A percentile compares a stretch with the other conserved stretches of the same genome.
These are phyloP conservation scores for Darwinula stevensoni DNA, from an alignment of 2,888 invertebrate species.

Conservation along the genomic window DNA sequence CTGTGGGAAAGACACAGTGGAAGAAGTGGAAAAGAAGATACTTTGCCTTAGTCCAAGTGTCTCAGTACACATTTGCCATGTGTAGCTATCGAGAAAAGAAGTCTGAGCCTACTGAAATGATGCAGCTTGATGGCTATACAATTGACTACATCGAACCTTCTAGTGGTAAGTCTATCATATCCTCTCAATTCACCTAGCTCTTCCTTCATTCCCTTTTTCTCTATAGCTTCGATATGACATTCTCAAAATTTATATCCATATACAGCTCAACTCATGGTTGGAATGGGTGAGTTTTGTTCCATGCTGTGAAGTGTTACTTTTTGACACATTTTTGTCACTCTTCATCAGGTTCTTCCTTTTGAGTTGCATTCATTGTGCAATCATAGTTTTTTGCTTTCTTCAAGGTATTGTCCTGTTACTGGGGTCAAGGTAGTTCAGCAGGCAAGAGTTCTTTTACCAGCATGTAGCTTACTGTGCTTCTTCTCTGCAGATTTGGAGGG, in stretches of 20 bases:
- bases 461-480: too few relatives aligned
- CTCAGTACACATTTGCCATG: conserved; percentile 98
- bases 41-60: conserved; percentile 92
- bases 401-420: too few relatives aligned
- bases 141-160: conserved; percentile 95
- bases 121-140: conserved; percentile 96
- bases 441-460: too few relatives aligned
- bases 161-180: conserved; percentile 33
- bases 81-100: conserved; percentile 99
- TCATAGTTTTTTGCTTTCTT: too few relatives aligned
- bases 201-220: conserved; percentile 8
- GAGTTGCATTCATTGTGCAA: too few relatives aligned
- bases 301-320: too few relatives aligned
- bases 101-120: conserved; percentile 96
- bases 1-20: conserved; percentile 90
- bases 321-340: too few relatives aligned
- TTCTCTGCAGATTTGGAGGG: conserved; percentile 66
- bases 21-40: conserved; percentile 98
- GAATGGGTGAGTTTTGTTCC: conserved; percentile 38
- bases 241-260: too few relatives aligned
- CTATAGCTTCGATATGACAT: conserved; percentile 15
- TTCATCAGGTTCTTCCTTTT: too few relatives aligned
- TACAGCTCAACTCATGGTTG: conserved; percentile 61
- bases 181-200: not conserved
- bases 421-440: too few relatives aligned